Percentiles rank a stretch among this genome's conserved stretches.
Conservation (phyloP, 2,888 invertebrate genomes). For the Coelinius sp. region DNA sequence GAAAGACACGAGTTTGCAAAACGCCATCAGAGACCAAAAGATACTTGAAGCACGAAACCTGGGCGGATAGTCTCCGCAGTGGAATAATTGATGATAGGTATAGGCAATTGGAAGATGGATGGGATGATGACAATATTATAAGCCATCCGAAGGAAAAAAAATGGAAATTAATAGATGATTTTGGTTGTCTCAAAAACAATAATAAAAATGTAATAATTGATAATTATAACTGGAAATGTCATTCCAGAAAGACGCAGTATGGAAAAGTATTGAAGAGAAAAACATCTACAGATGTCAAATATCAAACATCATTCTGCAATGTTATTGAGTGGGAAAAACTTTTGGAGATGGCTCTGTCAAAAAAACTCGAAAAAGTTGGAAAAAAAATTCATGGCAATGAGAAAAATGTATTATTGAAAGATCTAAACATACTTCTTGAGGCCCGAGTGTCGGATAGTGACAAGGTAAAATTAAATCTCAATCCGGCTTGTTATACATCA, state of each 20-base stretch:
- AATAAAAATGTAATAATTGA: slow-evolving; percentile 69
- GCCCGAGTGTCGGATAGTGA: slow-evolving; percentile 54
- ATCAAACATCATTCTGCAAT: slow-evolving; percentile 51
- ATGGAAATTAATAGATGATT: slow-evolving; percentile 64
- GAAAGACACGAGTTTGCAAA: slow-evolving; percentile 14
- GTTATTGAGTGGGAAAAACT: slow-evolving; percentile 74
- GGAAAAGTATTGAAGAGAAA: slow-evolving; percentile 69
- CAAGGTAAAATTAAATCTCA: too few relatives aligned
- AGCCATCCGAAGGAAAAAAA: slow-evolving; percentile 61
- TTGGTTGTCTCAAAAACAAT: slow-evolving; percentile 57
- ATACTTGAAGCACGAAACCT: slow-evolving; percentile 55
- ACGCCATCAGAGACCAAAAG: slow-evolving; percentile 32
- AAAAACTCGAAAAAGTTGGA: slow-evolving; percentile 68
- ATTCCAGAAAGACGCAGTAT: slow-evolving; percentile 67
- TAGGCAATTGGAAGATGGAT: slow-evolving; percentile 63
- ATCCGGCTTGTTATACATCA: too few relatives aligned
- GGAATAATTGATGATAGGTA: slow-evolving; percentile 55
- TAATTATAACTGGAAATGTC: slow-evolving; percentile 70
- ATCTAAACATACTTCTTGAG: slow-evolving; percentile 60
- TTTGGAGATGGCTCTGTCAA: slow-evolving; percentile 74
- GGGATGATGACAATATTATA: slow-evolving; percentile 64
- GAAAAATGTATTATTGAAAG: slow-evolving; percentile 56
- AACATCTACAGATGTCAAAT: slow-evolving; percentile 31
- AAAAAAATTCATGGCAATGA: slow-evolving; percentile 35
- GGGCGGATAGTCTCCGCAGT: slow-evolving; percentile 62